Evolutionary conservation across 2,888 invertebrate genomes (phyloP), one percentile per base, ranked within the genome.

Genomic region (Synergus laeviventris): DNA sequence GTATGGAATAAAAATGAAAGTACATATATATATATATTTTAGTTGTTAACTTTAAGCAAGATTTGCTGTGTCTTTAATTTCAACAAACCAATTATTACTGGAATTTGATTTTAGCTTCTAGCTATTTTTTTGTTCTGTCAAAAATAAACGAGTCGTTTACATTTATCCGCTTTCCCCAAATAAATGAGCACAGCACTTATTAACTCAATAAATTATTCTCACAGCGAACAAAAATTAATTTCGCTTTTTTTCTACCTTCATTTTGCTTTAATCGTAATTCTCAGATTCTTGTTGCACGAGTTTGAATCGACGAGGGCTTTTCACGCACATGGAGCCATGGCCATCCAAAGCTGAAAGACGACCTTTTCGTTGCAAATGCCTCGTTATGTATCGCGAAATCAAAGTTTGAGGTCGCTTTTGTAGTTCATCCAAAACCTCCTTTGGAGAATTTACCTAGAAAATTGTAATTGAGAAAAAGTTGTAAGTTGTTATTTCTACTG

Each of bases 231-330:
- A 49, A 31, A 70, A 45, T 16, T 70, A n/a, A 21, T 45, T 70
- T 70, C 49, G 4, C 59, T 24, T 24, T 24, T 56, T 12, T 59
- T 14, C 18, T 59, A 18, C 8, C 21, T 59, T 24, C 7, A 5
- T 42, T 66, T 14, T 74, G 49, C 73, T 82, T 93, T 96, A 97
- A 91, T 97, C 97, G 89, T 96, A 97, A 82, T 94, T 97, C 91
- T 97, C 96, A 12, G 97, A 97, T 91, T 97, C 97, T 89, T 97
- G 97, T 89, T 97, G 97, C 45, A 97, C 97, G 80, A 97, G 92
- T 90, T 97, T 97, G 92, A 96, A 97, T 81, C 97, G 94, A 76
- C 97, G 93, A 31, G 97, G 97, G 83, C 96, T 97, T 91, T 97
- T 97, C 76, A 96, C 95, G 24, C 94, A 93, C 89, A 96, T 94